Percentiles rank a stretch among this genome's conserved stretches.
Conservation (phyloP, 2,888 invertebrate genomes). For the Andrena praecox region DNA sequence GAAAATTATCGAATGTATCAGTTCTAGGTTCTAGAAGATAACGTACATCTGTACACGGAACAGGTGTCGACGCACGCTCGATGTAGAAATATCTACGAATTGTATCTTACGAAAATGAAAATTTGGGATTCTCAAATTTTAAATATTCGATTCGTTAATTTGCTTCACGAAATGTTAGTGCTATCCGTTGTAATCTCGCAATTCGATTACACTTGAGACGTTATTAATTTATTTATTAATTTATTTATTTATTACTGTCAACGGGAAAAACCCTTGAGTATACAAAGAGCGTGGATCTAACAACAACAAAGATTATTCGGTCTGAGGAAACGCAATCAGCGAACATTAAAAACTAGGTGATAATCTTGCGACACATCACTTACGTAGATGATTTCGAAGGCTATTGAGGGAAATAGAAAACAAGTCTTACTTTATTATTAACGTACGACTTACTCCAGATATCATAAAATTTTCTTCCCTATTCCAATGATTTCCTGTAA, state of each 20-base stretch:
- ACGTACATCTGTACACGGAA: not conserved
- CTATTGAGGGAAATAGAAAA: too few species aligned
- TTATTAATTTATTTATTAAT: too few species aligned
- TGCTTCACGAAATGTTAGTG: not conserved
- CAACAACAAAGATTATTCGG: too few species aligned
- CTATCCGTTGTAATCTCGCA: not conserved
- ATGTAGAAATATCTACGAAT: not conserved
- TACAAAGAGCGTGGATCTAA: too few species aligned
- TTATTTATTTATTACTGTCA: too few species aligned
- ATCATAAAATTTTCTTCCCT: not conserved
- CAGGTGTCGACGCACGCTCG: not conserved
- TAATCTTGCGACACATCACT: too few species aligned
- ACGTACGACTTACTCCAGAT: not conserved
- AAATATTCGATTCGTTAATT: not conserved
- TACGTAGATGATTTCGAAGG: too few species aligned
- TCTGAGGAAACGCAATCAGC: too few species aligned
- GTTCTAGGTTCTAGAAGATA: conserved; percentile 2
- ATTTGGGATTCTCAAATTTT: not conserved
- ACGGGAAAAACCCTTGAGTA: too few species aligned
- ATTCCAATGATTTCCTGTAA: not conserved
- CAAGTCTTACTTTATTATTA: not conserved
- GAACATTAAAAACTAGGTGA: too few species aligned
- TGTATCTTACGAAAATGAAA: not conserved
- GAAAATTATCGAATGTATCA: not conserved
- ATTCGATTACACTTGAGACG: not conserved